A percentile compares a stretch with the other conserved stretches of the same genome.
Conservation (phyloP, 2,888 invertebrate genomes). For the Monoplex corrugatus region DNA sequence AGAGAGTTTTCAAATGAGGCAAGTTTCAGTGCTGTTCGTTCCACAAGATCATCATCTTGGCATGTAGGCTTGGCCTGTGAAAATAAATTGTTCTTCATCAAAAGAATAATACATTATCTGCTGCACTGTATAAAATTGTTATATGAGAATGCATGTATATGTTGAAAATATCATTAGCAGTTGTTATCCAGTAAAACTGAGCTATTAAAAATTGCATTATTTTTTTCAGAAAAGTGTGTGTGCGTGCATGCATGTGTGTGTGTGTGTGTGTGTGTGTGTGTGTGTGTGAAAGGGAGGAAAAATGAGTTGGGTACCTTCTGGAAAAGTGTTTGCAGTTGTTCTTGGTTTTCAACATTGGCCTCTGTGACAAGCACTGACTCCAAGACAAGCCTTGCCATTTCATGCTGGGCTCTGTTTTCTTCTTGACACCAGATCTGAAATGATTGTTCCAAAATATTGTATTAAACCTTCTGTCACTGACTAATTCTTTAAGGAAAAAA, state of each 20-base stretch:
- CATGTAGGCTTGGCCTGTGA: slow-evolving; percentile 17
- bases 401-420: background rate
- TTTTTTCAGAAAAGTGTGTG: background rate
- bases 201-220: background rate
- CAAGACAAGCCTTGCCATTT: slow-evolving; percentile 22
- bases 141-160: background rate
- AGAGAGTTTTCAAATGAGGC: background rate
- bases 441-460: too few species aligned
- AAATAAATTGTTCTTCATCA: background rate
- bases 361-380: slow-evolving; percentile 32
- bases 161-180: background rate
- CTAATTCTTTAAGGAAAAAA: background rate
- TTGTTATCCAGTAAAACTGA: background rate
- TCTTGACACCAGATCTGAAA: slow-evolving; percentile 43
- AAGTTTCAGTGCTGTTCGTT: background rate
- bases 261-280: background rate
- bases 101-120: background rate
- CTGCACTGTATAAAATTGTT: background rate
- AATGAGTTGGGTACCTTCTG: slow-evolving; percentile 32
- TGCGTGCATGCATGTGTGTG: background rate
- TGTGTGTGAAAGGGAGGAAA: background rate
- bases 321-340: background rate
- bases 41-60: slow-evolving; percentile 7
- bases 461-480: too few species aligned
- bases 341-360: slow-evolving; percentile 31